Evolutionary conservation across 2,113 vertebrate species (phyloP), one percentile per base, ranked within the genome.

Genomic region (Ailuropoda melanoleuca): DNA sequence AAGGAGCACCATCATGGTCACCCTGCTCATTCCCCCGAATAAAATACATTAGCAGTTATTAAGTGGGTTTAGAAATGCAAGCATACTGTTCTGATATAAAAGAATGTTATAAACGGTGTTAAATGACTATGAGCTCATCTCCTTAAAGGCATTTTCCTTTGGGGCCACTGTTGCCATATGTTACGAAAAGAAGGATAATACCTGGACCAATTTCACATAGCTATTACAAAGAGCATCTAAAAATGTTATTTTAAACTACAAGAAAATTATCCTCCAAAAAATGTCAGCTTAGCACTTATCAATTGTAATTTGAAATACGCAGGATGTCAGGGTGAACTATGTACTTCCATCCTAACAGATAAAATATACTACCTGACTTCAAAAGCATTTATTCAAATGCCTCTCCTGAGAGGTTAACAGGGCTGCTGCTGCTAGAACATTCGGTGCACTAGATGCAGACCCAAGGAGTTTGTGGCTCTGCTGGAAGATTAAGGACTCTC

Each of bases 221-320:
- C 93, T 80, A 85, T 94, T 97, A 95, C 93, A 93, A 90, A 90
- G 53, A 95, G 53, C 93, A 94, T 88, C 97, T 46, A 72, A 95
- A 77, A 95, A 97, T 92, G 94, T 94, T 97, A 97, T 97, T 98
- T 98, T 97, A 98, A 97, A 95, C 84, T 43, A 43, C 95, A 90
- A 58, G 95, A 96, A 97, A 98, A 98, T 97, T 85, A 97, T 88
- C 95, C 81, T 95, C 90, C 84, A 60, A 93, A 96, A 97, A 92
- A 75, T 50, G 95, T 97, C 98, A 97, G 94, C 75, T 78, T 78
- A 93, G 93, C 15, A 34, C 88, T 97, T 97, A 95, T 96, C 58
- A 39, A 95, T 97, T 97, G 94, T 97, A 90, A 98, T 98, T 97
- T 97, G 97, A 97, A 98, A 97, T 95, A 97, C 70, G 23, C 80